A percentile compares a stretch with the other conserved stretches of the same genome.
phyloP scores from a whole-genome alignment of 2,888 invertebrate genomes.

The Drosophila mayaguana region DNA sequence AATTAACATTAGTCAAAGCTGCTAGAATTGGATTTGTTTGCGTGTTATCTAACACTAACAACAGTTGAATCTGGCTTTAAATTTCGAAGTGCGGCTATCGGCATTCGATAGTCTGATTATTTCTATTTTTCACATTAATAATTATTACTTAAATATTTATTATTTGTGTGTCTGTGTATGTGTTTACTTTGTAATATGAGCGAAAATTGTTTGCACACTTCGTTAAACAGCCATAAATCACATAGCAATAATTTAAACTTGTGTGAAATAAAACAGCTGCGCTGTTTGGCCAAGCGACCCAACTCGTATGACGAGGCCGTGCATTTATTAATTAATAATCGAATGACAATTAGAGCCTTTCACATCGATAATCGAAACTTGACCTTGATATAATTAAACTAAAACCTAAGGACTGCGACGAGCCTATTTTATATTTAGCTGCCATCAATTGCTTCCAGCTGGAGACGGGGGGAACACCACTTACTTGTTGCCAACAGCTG shows the following conservation, averaged over 20 bases:
- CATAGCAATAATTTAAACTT: slow-evolving; percentile 42
- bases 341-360: slow-evolving; percentile 13
- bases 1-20: not conserved
- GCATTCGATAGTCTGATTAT: slow-evolving; percentile 7
- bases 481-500: slow-evolving; percentile 56
- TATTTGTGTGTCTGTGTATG: not conserved
- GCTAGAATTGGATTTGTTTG: not conserved
- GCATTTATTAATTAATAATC: slow-evolving; percentile 20
- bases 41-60: not conserved
- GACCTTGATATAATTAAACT: slow-evolving; percentile 7
- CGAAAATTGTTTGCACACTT: slow-evolving; percentile 42
- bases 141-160: not conserved
- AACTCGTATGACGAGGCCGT: slow-evolving; percentile 11
- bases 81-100: not conserved
- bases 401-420: not conserved
- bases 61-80: slow-evolving; percentile 7
- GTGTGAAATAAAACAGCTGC: slow-evolving; percentile 54
- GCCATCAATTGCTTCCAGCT: slow-evolving; percentile 25
- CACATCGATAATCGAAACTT: slow-evolving; percentile 12
- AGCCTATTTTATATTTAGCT: not conserved
- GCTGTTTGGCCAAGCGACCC: not conserved
- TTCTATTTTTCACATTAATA: slow-evolving; percentile 5
- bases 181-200: slow-evolving; percentile 38
- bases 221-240: slow-evolving; percentile 37
- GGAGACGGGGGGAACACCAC: slow-evolving; percentile 1